A percentile compares a stretch with the other conserved stretches of the same genome.
phyloP scores from a whole-genome alignment of 30 jellyfish, hydroid and myxozoan genomes.

The Clytia hemisphaerica region DNA sequence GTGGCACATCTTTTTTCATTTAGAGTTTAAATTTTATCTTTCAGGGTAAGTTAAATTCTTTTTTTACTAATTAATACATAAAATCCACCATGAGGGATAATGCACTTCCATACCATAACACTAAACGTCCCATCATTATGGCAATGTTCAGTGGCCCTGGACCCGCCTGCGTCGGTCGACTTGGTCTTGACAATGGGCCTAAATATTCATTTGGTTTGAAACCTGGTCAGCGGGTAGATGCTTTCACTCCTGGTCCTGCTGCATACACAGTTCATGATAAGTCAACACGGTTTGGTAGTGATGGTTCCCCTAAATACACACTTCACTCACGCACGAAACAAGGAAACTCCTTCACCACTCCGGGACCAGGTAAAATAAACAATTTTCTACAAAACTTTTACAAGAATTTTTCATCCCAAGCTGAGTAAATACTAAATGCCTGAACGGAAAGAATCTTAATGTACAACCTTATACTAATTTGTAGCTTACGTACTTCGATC shows the following conservation, averaged over 20 bases:
- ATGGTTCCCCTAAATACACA: constrained; percentile 78
- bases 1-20: too few relatives aligned
- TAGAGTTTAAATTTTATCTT: too few relatives aligned
- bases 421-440: too few relatives aligned
- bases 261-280: constrained; percentile 45
- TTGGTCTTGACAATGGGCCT: constrained; percentile 86
- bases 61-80: too few relatives aligned
- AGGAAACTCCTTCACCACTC: constrained; percentile 51
- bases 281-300: constrained; percentile 72
- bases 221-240: constrained; percentile 36
- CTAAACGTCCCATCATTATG: constrained; percentile 62
- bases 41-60: too few relatives aligned
- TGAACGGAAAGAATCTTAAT: too few relatives aligned
- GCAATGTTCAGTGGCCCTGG: constrained; percentile 99
- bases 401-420: too few relatives aligned
- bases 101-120: too few relatives aligned
- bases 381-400: too few relatives aligned
- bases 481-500: too few relatives aligned
- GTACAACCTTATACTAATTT: too few relatives aligned
- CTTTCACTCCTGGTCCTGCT: constrained; percentile 90
- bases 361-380: constrained; percentile 73
- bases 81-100: too few relatives aligned
- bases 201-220: constrained; percentile 68
- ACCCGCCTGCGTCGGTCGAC: constrained; percentile 70
- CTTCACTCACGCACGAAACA: constrained; percentile 70